Evolutionary conservation across 2,888 invertebrate species (phyloP).

Genomic region (Chrysotoxum bicinctum): DNA sequence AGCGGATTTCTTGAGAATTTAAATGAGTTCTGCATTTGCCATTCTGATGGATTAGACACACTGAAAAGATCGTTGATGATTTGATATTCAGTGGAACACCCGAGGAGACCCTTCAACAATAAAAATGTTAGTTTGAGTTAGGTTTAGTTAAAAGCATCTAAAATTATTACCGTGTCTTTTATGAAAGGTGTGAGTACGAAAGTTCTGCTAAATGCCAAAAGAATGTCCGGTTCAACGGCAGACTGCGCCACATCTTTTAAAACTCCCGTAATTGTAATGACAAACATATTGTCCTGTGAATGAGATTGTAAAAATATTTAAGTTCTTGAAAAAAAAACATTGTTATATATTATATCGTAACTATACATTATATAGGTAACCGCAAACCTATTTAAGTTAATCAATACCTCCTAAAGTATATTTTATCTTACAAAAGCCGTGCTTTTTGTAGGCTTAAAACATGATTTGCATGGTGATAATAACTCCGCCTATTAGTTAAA

Average conservation of each 20-base stretch:
- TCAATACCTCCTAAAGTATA: too few species aligned
- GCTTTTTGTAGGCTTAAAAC: too few species aligned
- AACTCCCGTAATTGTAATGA: conserved; percentile 73
- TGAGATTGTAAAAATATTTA: too few species aligned
- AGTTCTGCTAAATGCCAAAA: conserved; percentile 75
- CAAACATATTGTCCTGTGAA: conserved; percentile 74
- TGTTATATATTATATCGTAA: too few species aligned
- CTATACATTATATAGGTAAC: too few species aligned
- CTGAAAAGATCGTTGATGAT: conserved; percentile 78
- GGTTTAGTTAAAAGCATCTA: too few species aligned
- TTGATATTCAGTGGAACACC: conserved; percentile 73
- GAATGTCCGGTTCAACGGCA: conserved; percentile 74
- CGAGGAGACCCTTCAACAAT: conserved; percentile 75
- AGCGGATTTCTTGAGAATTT: conserved; percentile 74
- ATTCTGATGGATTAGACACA: conserved; percentile 76
- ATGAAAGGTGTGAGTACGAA: conserved; percentile 73
- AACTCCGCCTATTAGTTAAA: too few species aligned
- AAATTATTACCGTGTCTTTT: conserved; percentile 69
- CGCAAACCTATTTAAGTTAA: too few species aligned
- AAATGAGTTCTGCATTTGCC: conserved; percentile 75
- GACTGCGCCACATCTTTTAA: conserved; percentile 74
- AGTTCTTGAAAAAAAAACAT: too few species aligned
- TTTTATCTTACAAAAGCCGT: too few species aligned
- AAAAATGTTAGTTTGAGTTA: neutral
- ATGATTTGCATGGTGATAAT: too few species aligned